A percentile compares a stretch with the other conserved stretches of the same genome.
phyloP scores from a whole-genome alignment of 1,140 invertebrate species.

The Caenorhabditis briggsae region DNA sequence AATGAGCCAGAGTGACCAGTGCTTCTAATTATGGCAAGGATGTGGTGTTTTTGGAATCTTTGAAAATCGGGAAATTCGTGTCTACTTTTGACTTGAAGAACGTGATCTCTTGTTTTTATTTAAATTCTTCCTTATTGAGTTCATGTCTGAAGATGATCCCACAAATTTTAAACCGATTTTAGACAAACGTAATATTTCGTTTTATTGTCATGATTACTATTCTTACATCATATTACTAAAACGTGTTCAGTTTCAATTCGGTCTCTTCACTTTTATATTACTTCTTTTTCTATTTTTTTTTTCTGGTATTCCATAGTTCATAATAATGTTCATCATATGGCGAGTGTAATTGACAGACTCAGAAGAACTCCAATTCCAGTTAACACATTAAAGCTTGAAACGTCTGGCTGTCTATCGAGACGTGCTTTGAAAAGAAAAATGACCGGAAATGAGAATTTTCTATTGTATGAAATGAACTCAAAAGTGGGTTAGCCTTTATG shows the following conservation, averaged over 20 bases:
- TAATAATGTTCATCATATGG: not conserved
- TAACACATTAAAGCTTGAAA: not conserved
- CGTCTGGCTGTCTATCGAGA: no score
- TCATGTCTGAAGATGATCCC: not conserved
- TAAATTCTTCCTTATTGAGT: slow-evolving; percentile 21
- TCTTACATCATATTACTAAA: not conserved
- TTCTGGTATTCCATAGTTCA: slow-evolving; percentile 5
- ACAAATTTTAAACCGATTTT: not conserved
- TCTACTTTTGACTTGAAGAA: slow-evolving; percentile 18
- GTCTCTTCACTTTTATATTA: not conserved
- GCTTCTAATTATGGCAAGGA: slow-evolving; percentile 14
- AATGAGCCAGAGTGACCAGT: slow-evolving; percentile 17
- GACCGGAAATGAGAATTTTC: slow-evolving; percentile 21
- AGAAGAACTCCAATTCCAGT: not conserved
- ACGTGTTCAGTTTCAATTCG: not conserved
- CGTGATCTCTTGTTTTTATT: not conserved
- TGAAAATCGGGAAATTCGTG: not conserved
- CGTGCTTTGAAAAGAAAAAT: not conserved
- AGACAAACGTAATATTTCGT: not conserved
- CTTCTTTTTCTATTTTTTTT: not conserved
- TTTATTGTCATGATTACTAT: slow-evolving; percentile 20
- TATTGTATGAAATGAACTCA: no score
- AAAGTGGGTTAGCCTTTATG: no score
- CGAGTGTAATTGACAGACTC: slow-evolving; percentile 37
- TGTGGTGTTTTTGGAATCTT: not conserved